These are phyloP conservation scores for Chalcis sispes DNA, from an alignment of 2,888 invertebrate genomes.

Conservation along the genomic window DNA sequence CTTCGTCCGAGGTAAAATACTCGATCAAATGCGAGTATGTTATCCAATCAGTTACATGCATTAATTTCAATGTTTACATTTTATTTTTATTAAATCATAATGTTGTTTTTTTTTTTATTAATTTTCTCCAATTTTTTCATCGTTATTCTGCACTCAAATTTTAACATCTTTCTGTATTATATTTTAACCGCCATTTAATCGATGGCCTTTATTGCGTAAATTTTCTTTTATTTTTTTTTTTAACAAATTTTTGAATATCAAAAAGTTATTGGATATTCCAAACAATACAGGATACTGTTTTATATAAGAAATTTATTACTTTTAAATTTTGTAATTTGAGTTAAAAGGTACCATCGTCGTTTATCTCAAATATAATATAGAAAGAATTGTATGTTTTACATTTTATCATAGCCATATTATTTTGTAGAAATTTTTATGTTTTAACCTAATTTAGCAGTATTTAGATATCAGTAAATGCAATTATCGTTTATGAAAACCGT, in stretches of 20 bases:
- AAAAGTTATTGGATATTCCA: too few species aligned
- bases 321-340: background rate
- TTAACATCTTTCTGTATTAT: background rate
- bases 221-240: too few species aligned
- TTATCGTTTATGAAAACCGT: background rate
- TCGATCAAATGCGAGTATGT: constrained; percentile 28
- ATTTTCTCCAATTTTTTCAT: background rate
- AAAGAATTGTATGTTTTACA: background rate
- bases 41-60: constrained; percentile 28
- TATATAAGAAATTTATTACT: too few species aligned
- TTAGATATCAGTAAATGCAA: background rate
- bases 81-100: constrained; percentile 24
- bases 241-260: too few species aligned
- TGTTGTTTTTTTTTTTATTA: constrained; percentile 18
- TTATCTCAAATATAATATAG: too few species aligned
- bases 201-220: too few species aligned
- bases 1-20: constrained; percentile 69
- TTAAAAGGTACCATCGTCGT: too few species aligned
- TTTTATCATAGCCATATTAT: background rate
- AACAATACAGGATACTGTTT: too few species aligned
- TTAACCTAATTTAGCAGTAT: background rate
- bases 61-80: constrained; percentile 27
- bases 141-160: background rate
- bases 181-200: too few species aligned
- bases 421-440: background rate